Evolutionary conservation across 1,140 invertebrate genomes (phyloP), one percentile per base, ranked within the genome.

Genomic region (Plectus sambesii): DNA sequence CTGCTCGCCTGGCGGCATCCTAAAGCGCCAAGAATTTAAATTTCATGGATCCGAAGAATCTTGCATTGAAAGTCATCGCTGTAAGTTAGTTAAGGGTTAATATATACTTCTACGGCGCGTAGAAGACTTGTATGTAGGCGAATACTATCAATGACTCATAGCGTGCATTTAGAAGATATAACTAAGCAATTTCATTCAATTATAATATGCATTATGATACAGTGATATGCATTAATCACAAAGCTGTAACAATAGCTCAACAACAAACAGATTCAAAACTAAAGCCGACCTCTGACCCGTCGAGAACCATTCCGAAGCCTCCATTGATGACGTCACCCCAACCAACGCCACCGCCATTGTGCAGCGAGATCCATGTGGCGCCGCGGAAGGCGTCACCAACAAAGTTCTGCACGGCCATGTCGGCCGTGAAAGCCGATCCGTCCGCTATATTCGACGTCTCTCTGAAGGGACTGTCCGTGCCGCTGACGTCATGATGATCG

Each of bases 321-420:
- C 80, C 80, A 66, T 81, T 81, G 5, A 80, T 78, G 0, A 78
- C 80, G 67, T 82, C 79, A 24, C 80, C 79, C 80, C 80, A 81
- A 48, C 80, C 80, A 27, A 79, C 77, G 19, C 80, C 80, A 17
- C 80, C 80, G 3, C 80, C 80, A 66, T 81, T 82, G 60, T 81
- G 80, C 6, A 81, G 57, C 12, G 79, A 74, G 6, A 82, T 77
- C 80, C 80, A 81, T 2, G 80, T 81, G 1, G 80, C 80, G 19
- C 80, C 79, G 33, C 80, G 68, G 52, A 79, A 77, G n/a, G 77
- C 72, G 62, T 79, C 76, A 2, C 80, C 80, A 49, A 81, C 77
- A 36, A 72, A 76, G 58, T 81, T 81, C 62, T 81, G 80, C 20
- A 81, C 74, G 0, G 79, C 78, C 80, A 81, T 81, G 63, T 81